Percentiles rank a stretch among this genome's conserved stretches.
phyloP scores from a whole-genome alignment of 2,113 vertebrate species.

The Garra rufa region DNA sequence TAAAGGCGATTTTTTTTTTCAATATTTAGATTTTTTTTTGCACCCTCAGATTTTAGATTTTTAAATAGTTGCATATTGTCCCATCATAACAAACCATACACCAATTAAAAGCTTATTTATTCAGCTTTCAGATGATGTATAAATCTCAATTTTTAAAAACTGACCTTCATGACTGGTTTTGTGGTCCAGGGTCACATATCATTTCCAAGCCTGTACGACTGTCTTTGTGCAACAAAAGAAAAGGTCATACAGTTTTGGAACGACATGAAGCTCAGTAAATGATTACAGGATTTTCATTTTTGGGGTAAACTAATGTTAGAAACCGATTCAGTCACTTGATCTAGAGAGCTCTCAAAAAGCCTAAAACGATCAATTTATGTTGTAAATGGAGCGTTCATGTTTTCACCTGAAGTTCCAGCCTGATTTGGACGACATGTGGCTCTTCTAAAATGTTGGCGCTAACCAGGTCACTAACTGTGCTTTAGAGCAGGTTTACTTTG shows the following conservation, averaged over 20 bases:
- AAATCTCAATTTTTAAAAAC: too few species aligned
- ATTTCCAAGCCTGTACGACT: not conserved
- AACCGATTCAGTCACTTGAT: not conserved
- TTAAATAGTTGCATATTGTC: too few species aligned
- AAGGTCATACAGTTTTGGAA: not conserved
- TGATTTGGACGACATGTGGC: not conserved
- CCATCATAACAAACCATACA: too few species aligned
- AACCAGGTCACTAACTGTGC: constrained; percentile 51
- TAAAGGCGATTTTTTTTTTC: too few species aligned
- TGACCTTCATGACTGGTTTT: too few species aligned
- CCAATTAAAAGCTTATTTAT: too few species aligned
- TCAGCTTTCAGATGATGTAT: too few species aligned
- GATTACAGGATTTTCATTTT: not conserved
- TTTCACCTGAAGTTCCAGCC: not conserved
- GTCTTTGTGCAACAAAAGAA: not conserved
- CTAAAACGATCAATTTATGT: not conserved
- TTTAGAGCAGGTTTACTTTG: constrained; percentile 69
- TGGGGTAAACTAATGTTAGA: not conserved
- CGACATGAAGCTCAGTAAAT: not conserved
- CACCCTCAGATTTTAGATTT: too few species aligned
- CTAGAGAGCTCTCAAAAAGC: not conserved
- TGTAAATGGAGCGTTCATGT: not conserved
- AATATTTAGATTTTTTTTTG: too few species aligned
- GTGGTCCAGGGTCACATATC: not conserved
- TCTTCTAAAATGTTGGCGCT: constrained; percentile 35